A percentile compares a stretch with the other conserved stretches of the same genome.
Conservation (phyloP, 92 coral and sea anemone genomes). For the Pocillopora grandis region DNA sequence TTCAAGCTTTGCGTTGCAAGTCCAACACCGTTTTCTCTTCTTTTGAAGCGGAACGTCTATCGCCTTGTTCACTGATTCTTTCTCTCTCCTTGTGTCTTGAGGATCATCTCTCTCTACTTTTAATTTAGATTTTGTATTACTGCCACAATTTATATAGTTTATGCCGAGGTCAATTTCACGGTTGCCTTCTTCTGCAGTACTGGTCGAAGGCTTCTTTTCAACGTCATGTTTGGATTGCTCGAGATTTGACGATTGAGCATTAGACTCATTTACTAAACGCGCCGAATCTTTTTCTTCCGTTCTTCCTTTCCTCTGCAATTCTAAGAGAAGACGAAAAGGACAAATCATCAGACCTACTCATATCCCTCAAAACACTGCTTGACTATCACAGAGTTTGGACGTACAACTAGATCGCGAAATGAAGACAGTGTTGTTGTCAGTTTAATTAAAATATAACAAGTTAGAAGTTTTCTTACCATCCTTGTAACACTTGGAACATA, state of each 20-base stretch:
- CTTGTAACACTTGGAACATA: conserved; percentile 88
- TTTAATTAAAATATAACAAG: not conserved
- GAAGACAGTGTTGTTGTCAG: no score
- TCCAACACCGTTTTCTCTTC: conserved; percentile 86
- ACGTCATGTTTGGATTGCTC: conserved; percentile 14
- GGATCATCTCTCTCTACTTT: conserved; percentile 47
- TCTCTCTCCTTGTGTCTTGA: conserved; percentile 22
- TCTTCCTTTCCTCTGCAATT: conserved; percentile 16
- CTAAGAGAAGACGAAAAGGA: not conserved
- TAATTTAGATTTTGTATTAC: conserved; percentile 26
- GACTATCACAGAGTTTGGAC: not conserved
- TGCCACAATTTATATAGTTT: conserved; percentile 28
- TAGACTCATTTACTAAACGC: not conserved
- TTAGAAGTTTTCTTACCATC: conserved; percentile 60
- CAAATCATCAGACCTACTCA: not conserved
- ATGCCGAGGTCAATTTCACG: not conserved
- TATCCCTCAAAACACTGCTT: not conserved
- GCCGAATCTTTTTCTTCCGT: conserved; percentile 3
- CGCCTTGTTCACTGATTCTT: conserved; percentile 23
- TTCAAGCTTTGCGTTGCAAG: conserved; percentile 82
- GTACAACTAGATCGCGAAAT: no score
- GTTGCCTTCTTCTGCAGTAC: not conserved
- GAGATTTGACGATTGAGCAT: not conserved
- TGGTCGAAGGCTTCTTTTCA: conserved; percentile 4
- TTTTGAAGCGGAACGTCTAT: conserved; percentile 72